Evolutionary conservation across 1,140 invertebrate genomes (phyloP), one percentile per base, ranked within the genome.

Genomic region (Listronotus oregonensis): DNA sequence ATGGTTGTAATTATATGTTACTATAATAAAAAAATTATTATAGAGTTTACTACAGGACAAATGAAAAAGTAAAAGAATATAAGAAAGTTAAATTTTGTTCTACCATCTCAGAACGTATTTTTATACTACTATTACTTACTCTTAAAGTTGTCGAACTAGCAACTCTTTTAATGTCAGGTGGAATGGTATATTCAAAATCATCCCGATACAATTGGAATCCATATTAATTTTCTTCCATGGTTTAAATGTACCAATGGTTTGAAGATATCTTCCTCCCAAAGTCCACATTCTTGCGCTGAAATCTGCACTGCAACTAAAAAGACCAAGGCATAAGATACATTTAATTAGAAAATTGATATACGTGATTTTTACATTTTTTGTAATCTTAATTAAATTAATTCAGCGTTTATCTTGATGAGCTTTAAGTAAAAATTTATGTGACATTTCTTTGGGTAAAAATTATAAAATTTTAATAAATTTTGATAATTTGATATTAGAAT

Each of bases 201-300:
- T 68, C 47, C 9, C 46, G 8, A 59, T 43, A 18, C 62, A 57
- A 10, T 77, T 69, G 44, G 79, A 77, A n/a, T 76, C 73, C 3
- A 74, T 64, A 6, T 74, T 73, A 9, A 80, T 71, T 42, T 79
- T 69, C 37, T 81, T 79, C 85, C 86, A 89, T 1, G 83, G 80
- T 70, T 83, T 79, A 62, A 84, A 85, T 31, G 86, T 86, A 39
- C 89, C 89, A 60, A 90, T 76, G 10, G 88, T 90, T 43, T 85
- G 85, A 42, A 90, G 74, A 75, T 90, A 90, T 69, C 85, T 82
- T 8, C 89, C 89, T 31, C 82, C 81, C 14, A 89, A 75, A 12
- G 84, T 85, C 89, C 89, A 91, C 68, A 90, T 78, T 58, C 89
- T 80, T 54, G 88, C 86, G 40, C 86, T 86, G 72, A 84, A 86